These are phyloP conservation scores for Tenthredo mesomela DNA, from an alignment of 2,888 invertebrate genomes.

Conservation along the genomic window DNA sequence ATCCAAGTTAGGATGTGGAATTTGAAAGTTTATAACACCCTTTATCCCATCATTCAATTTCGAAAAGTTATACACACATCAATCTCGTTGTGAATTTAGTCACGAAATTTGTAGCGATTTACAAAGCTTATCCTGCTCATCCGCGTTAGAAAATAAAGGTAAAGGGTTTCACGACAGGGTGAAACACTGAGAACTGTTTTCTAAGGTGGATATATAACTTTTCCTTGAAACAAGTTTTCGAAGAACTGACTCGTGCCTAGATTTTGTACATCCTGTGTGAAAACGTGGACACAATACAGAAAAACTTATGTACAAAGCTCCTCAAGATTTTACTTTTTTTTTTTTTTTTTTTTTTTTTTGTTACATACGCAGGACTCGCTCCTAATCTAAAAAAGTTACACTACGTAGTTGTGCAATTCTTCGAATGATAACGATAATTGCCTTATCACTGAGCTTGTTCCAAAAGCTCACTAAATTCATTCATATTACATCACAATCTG, in stretches of 20 bases:
- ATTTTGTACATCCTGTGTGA: not conserved
- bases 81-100: not conserved
- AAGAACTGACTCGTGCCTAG: not conserved
- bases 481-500: not conserved
- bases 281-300: conserved; percentile 17
- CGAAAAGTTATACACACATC: not conserved
- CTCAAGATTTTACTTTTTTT: not conserved
- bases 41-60: not conserved
- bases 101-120: conserved; percentile 9
- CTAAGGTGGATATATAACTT: not conserved
- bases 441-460: not conserved
- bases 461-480: not conserved
- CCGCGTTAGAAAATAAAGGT: not conserved
- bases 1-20: not conserved
- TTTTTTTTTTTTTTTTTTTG: not conserved
- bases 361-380: not conserved
- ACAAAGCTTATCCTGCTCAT: not conserved
- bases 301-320: conserved; percentile 11
- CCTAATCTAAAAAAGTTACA: not conserved
- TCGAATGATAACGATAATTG: not conserved
- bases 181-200: not conserved
- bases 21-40: not conserved
- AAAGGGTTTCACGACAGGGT: not conserved
- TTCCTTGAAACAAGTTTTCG: not conserved
- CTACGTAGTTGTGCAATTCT: not conserved